A percentile compares a stretch with the other conserved stretches of the same genome.
Evolutionary conservation across 2,113 vertebrate genomes (phyloP).

Genomic region (Odontophorus gujanensis): DNA sequence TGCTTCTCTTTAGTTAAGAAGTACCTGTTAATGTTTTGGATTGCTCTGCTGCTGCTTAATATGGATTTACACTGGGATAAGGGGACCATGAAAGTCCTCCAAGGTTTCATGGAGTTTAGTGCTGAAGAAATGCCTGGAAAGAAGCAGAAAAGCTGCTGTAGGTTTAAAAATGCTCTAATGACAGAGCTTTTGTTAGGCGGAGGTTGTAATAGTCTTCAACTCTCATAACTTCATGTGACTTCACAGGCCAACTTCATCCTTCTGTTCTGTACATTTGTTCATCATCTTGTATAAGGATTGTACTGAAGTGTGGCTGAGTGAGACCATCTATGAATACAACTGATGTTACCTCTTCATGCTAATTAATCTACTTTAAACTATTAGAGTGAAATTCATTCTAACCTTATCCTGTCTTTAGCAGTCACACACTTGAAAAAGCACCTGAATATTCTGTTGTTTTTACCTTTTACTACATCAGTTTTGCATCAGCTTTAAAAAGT

Average conservation of each 20-base stretch:
- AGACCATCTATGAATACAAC: neutral
- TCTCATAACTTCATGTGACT: neutral
- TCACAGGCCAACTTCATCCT: neutral
- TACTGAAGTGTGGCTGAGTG: neutral
- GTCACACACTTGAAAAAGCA: neutral
- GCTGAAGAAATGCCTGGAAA: neutral
- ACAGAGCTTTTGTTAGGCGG: accelerated
- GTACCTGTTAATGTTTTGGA: neutral
- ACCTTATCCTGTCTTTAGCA: neutral
- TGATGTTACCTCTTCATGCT: neutral
- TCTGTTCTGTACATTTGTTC: neutral
- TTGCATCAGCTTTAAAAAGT: neutral
- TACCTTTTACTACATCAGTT: neutral
- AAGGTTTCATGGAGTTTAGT: neutral
- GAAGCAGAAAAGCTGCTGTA: neutral
- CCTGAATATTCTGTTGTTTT: neutral
- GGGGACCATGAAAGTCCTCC: neutral
- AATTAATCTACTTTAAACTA: neutral
- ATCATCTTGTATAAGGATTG: accelerated
- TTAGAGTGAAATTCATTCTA: neutral
- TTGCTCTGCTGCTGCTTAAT: neutral
- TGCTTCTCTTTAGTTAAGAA: neutral
- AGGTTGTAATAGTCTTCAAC: neutral
- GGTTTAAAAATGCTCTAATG: neutral
- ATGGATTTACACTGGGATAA: neutral